phyloP scores from a whole-genome alignment of 2,888 invertebrate genomes.

The Plutella xylostella region DNA sequence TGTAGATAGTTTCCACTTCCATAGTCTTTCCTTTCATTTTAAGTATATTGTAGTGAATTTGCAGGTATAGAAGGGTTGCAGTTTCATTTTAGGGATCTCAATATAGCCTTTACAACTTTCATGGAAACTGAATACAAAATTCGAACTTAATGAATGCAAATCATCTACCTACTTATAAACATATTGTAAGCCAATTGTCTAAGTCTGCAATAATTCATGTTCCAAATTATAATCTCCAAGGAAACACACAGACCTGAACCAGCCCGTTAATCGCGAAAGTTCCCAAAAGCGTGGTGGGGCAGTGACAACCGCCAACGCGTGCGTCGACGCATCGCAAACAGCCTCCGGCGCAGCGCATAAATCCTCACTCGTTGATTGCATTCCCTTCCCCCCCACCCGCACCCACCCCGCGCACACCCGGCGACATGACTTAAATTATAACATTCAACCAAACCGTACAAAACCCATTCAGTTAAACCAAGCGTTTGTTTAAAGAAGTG shows the following conservation, averaged over 20 bases:
- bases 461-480: neutral
- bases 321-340: slow-evolving; percentile 19
- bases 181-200: too few species aligned
- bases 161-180: too few species aligned
- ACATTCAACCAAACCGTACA: slow-evolving; percentile 34
- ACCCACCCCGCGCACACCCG: slow-evolving; percentile 22
- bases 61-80: too few species aligned
- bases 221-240: neutral
- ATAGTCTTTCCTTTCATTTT: too few species aligned
- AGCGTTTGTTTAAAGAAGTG: too few species aligned
- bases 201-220: too few species aligned
- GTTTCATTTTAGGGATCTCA: too few species aligned
- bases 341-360: slow-evolving; percentile 38
- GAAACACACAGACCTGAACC: neutral
- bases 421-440: slow-evolving; percentile 53
- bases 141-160: too few species aligned
- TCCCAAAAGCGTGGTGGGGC: neutral
- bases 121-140: too few species aligned
- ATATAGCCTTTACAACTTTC: too few species aligned
- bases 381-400: slow-evolving; percentile 22
- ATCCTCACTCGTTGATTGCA: slow-evolving; percentile 54
- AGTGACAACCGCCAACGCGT: slow-evolving; percentile 20
- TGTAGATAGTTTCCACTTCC: too few species aligned
- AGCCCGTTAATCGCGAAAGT: neutral
- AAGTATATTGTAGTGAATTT: too few species aligned